A percentile compares a stretch with the other conserved stretches of the same genome.
phyloP scores from a whole-genome alignment of 2,797 vertebrate species.

The Paedocypris micromegethes region DNA sequence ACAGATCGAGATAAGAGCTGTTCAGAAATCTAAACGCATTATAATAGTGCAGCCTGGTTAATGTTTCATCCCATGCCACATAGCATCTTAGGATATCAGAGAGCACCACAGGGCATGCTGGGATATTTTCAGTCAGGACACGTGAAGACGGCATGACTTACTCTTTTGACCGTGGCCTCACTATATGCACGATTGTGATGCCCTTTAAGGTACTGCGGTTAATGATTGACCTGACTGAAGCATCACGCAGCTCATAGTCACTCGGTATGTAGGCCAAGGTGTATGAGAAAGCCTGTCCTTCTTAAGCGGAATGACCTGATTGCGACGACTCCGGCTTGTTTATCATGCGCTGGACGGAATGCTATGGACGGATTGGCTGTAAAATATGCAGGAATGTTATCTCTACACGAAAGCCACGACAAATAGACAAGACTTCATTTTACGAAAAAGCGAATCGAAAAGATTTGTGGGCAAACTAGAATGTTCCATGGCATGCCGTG shows the following conservation, averaged over 20 bases:
- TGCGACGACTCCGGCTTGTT: slow-evolving; percentile 24
- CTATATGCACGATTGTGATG: slow-evolving; percentile 35
- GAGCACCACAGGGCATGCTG: slow-evolving; percentile 7
- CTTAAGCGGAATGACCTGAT: slow-evolving; percentile 28
- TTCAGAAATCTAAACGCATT: slow-evolving; percentile 18
- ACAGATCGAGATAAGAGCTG: slow-evolving; percentile 23
- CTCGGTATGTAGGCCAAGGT: slow-evolving; percentile 32
- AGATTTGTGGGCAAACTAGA: neutral
- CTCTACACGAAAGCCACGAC: neutral
- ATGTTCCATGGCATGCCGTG: slow-evolving; percentile 4
- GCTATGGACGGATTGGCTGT: neutral
- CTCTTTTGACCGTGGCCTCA: slow-evolving; percentile 14
- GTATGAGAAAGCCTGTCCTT: slow-evolving; percentile 26
- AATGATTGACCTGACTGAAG: slow-evolving; percentile 27
- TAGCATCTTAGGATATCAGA: slow-evolving; percentile 2
- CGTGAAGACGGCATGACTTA: slow-evolving; percentile 36
- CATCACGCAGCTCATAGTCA: slow-evolving; percentile 12
- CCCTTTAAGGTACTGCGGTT: slow-evolving; percentile 39
- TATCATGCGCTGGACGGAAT: slow-evolving; percentile 6
- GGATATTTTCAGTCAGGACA: slow-evolving; percentile 21
- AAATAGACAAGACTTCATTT: neutral
- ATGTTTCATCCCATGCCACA: slow-evolving; percentile 20
- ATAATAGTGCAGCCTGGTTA: slow-evolving; percentile 24
- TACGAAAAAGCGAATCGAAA: neutral
- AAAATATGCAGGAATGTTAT: neutral